Base-by-base conservation (phyloP, 92 coral and sea anemone genomes). In the Plumapathes pennacea region DNA sequence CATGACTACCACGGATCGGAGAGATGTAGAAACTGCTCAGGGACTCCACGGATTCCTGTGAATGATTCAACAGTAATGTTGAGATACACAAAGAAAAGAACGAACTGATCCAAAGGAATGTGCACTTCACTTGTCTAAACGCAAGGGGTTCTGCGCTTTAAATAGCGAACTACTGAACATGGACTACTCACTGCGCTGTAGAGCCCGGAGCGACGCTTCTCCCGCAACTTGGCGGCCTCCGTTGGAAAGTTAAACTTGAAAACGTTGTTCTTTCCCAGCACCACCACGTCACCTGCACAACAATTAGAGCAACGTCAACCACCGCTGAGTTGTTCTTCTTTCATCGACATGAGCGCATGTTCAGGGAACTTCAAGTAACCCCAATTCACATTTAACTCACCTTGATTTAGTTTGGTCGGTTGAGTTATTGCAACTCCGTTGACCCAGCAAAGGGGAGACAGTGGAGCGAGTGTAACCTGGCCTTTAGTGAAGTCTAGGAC, bases 161-260 rank as follows among this genome's bases (percentile, higher is more conserved):
- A n/a, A n/a, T n/a, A n/a, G n/a, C n/a, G n/a, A n/a, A n/a, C n/a
- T n/a, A n/a, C n/a, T n/a, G n/a, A n/a, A n/a, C n/a, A n/a, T n/a
- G 40, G 40, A 7, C 7, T 7, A 59, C 79, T 49, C 27, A 82
- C 89, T 69, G 63, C 54, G 38, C 57, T 27, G n/a, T 41, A 69
- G 47, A 82, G 7, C 4, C 83, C 87, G 2, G 96, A 83, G 38
- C 85, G 74, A 38, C 97, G 63, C 56, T 83, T 83, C 59, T 91
- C 97, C 41, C 97, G 64, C 47, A 91, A 81, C 63, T 75, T 83
- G 37, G 96, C 85, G 4, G 97, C 97, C 71, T 91, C 97, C 22
- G 83, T 76, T 55, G 97, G 97, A 64, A 83, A 91, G 69, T 91
- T 91, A 63, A 91, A 91, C 57, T 91, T 91, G 72, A 91, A 88